phyloP scores from a whole-genome alignment of 2,888 invertebrate genomes.

The Melieria crassipennis region DNA sequence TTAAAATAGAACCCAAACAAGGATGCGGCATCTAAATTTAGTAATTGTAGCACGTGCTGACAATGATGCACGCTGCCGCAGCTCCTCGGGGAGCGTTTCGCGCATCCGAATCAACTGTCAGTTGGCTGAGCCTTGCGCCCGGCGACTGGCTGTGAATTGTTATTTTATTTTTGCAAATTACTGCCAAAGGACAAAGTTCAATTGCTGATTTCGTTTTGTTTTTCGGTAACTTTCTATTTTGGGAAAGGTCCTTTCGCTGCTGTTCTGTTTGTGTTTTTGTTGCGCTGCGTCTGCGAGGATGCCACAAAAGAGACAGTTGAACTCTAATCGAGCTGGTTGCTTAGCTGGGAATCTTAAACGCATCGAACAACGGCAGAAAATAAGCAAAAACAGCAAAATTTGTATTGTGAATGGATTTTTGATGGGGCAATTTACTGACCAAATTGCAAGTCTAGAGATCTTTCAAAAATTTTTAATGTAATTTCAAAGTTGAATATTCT shows the following conservation, averaged over 20 bases:
- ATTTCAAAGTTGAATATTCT: too few species aligned
- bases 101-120: background rate
- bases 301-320: too few species aligned
- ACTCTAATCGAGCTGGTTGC: too few species aligned
- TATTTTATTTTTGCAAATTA: constrained; percentile 23
- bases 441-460: too few species aligned
- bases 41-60: constrained; percentile 28
- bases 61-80: background rate
- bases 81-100: constrained; percentile 30
- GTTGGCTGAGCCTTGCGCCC: constrained; percentile 6
- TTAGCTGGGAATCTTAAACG: too few species aligned
- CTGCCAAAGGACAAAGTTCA: constrained; percentile 28
- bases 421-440: too few species aligned
- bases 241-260: background rate
- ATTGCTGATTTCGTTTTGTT: constrained; percentile 8
- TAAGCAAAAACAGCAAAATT: too few species aligned
- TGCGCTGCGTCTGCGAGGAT: too few species aligned
- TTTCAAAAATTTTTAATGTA: too few species aligned
- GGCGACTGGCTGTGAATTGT: background rate
- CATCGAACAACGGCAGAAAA: too few species aligned
- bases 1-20: too few species aligned
- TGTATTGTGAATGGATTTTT: too few species aligned
- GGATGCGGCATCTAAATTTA: constrained; percentile 17
- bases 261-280: background rate
- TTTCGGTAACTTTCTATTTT: constrained; percentile 1